Conservation (phyloP, 2,888 invertebrate genomes). For the Eremobia ochroleuca region DNA sequence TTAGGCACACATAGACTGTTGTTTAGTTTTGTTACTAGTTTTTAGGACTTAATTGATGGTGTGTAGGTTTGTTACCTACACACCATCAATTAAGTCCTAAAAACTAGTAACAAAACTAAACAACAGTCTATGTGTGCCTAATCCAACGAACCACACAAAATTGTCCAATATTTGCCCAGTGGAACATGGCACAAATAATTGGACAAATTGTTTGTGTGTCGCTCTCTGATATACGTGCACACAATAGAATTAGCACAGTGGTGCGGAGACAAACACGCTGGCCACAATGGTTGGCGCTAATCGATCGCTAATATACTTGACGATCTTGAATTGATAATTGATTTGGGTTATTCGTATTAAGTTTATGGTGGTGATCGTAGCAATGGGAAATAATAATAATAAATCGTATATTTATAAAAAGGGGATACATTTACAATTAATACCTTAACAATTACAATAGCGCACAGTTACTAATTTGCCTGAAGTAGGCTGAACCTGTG, state of each 20-base stretch:
- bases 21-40: conserved; percentile 28
- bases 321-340: conserved; percentile 48
- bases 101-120: conserved; percentile 33
- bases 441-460: too few species aligned
- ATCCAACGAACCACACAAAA: conserved; percentile 67
- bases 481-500: too few species aligned
- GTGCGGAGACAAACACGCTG: conserved; percentile 57
- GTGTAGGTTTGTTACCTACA: neutral
- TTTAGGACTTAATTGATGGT: conserved; percentile 19
- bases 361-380: neutral
- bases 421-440: too few species aligned
- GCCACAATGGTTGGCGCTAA: conserved; percentile 60
- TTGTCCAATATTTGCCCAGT: conserved; percentile 73
- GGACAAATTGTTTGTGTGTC: conserved; percentile 80
- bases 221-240: conserved; percentile 67
- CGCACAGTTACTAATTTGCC: too few species aligned
- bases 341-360: conserved; percentile 34
- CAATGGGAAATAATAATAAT: too few species aligned
- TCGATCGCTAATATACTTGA: conserved; percentile 61
- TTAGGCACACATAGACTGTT: conserved; percentile 51
- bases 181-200: conserved; percentile 78
- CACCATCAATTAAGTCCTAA: conserved; percentile 9
- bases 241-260: conserved; percentile 64
- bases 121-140: conserved; percentile 48
- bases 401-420: too few species aligned